Percentiles rank a stretch among this genome's conserved stretches.
Conservation (phyloP, 30 jellyfish, hydroid and myxozoan species). For the Clytia hemisphaerica region DNA sequence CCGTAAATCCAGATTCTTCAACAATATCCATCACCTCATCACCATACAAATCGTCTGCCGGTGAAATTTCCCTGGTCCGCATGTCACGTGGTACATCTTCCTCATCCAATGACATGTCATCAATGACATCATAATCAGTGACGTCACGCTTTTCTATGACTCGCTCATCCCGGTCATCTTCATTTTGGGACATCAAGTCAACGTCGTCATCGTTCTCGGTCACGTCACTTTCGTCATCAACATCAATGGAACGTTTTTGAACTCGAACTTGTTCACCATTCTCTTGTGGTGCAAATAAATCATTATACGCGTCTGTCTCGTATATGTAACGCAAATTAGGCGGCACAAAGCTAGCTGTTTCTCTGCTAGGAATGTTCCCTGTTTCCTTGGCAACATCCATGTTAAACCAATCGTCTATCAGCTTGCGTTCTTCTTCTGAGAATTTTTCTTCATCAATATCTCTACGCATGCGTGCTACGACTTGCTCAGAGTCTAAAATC, state of each 20-base stretch:
- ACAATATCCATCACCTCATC: slow-evolving; percentile 3
- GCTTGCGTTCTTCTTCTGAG: slow-evolving; percentile 5
- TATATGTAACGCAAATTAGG: slow-evolving; percentile 10
- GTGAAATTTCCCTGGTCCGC: slow-evolving; percentile 7
- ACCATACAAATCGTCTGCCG: background rate
- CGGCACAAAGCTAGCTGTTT: background rate
- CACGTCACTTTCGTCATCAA: background rate
- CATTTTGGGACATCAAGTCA: background rate
- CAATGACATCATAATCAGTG: background rate
- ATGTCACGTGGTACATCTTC: slow-evolving; percentile 1
- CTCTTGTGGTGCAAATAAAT: background rate
- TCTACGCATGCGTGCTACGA: background rate
- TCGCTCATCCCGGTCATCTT: background rate
- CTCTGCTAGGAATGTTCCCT: slow-evolving; percentile 25
- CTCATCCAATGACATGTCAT: background rate
- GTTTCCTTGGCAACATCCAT: slow-evolving; percentile 1
- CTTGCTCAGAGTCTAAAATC: no score
- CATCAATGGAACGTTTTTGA: no score
- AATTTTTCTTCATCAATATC: slow-evolving; percentile 20
- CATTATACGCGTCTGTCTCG: slow-evolving; percentile 8
- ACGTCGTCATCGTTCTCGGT: background rate
- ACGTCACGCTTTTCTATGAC: slow-evolving; percentile 7
- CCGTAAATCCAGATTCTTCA: no score
- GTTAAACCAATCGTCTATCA: background rate
- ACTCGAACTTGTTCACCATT: no score